These are phyloP conservation scores for Caradrina kadenii DNA, from an alignment of 2,888 invertebrate species.

Conservation along the genomic window DNA sequence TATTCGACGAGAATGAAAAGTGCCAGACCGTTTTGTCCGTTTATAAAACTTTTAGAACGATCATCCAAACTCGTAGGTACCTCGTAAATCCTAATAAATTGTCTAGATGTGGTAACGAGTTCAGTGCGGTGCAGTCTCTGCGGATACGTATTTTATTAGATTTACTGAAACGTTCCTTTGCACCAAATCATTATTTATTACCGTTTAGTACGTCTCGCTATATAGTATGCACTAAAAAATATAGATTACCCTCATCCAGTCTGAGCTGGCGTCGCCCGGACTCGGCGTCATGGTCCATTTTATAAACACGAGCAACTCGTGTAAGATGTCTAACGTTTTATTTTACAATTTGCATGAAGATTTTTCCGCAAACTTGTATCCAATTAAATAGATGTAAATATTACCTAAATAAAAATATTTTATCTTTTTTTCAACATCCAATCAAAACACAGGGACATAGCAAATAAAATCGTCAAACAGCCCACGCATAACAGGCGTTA, in stretches of 20 bases:
- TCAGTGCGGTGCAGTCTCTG: conserved; percentile 72
- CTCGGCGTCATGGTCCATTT: conserved; percentile 21
- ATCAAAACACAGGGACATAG: neutral
- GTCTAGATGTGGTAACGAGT: conserved; percentile 79
- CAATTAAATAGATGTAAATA: neutral
- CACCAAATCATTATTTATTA: conserved; percentile 76
- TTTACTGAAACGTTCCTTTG: conserved; percentile 74
- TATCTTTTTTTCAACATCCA: neutral
- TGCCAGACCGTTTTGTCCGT: conserved; percentile 59
- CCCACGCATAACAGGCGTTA: neutral
- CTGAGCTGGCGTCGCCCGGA: conserved; percentile 2
- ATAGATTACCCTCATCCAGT: conserved; percentile 28
- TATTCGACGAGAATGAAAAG: conserved; percentile 56
- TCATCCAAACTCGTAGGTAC: conserved; percentile 67
- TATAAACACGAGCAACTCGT: conserved; percentile 29
- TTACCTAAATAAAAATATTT: neutral
- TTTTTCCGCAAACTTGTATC: neutral
- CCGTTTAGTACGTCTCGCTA: conserved; percentile 57
- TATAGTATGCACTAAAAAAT: conserved; percentile 41
- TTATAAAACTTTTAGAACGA: conserved; percentile 69
- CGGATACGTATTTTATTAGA: conserved; percentile 79
- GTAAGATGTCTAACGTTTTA: conserved; percentile 19
- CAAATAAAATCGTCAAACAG: conserved; percentile 10
- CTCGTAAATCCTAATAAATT: conserved; percentile 80
- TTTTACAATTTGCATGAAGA: conserved; percentile 17